phyloP scores from a whole-genome alignment of 1,140 invertebrate species.

The Scaptomyza montana region DNA sequence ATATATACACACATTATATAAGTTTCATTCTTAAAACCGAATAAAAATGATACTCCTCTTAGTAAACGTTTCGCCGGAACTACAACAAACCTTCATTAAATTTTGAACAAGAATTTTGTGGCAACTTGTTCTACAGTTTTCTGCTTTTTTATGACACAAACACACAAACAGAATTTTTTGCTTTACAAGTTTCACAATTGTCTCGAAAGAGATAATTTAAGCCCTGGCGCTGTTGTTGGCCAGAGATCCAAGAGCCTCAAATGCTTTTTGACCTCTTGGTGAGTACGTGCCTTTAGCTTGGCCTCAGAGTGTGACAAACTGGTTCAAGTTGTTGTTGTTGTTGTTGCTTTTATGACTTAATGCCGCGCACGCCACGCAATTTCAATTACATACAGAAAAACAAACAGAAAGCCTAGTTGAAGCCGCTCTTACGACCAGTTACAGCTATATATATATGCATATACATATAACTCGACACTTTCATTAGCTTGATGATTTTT shows the following conservation, averaged over 20 bases:
- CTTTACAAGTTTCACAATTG: background rate
- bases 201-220: slow-evolving; percentile 6
- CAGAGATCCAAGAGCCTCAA: slow-evolving; percentile 46
- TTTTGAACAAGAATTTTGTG: slow-evolving; percentile 69
- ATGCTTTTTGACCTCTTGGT: slow-evolving; percentile 80
- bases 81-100: slow-evolving; percentile 70
- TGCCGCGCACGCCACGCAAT: slow-evolving; percentile 78
- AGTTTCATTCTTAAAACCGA: slow-evolving; percentile 20
- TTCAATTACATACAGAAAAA: slow-evolving; percentile 63
- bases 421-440: slow-evolving; percentile 42
- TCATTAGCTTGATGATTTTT: slow-evolving; percentile 49
- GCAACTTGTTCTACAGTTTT: slow-evolving; percentile 71
- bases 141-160: slow-evolving; percentile 69
- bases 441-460: slow-evolving; percentile 6
- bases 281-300: slow-evolving; percentile 71
- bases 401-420: slow-evolving; percentile 20
- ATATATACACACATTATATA: slow-evolving; percentile 42
- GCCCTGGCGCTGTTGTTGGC: slow-evolving; percentile 31
- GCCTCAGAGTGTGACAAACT: slow-evolving; percentile 83
- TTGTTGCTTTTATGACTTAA: slow-evolving; percentile 76
- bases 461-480: slow-evolving; percentile 53
- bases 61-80: slow-evolving; percentile 60
- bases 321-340: slow-evolving; percentile 44
- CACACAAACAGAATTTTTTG: slow-evolving; percentile 35
- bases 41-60: slow-evolving; percentile 12